Base-by-base conservation (phyloP, 2,888 invertebrate genomes). In the Rhabditoides inermis region DNA sequence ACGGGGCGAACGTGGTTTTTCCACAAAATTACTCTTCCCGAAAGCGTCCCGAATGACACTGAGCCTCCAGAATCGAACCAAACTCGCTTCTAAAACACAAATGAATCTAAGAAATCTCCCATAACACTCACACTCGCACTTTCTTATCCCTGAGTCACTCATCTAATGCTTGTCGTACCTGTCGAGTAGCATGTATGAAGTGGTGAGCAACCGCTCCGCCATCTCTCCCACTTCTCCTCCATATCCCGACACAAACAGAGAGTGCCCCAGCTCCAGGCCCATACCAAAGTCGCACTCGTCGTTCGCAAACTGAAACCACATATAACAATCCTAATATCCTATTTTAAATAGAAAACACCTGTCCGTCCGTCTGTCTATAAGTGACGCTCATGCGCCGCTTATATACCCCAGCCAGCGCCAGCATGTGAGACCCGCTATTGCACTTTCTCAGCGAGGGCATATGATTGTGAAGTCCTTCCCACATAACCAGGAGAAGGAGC, bases 251-350 rank as follows among this genome's bases (percentile, higher is more conserved):
- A 61, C 84, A 75, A 92, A 88, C 45, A 94, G 79, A 77, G 88
- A 85, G 63, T 89, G 84, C 0, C 90, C 92, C 35, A 88, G 80
- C 77, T 94, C 92, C 2, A 94, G 78, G 0, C 89, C 87, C 49
- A 89, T 90, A 2, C 66, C 94, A 79, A 90, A 92, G 77, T 94
- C 92, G 75, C 87, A 87, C 77, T 95, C 94, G 75, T 94, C 94
- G 52, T 87, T 85, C 0, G 92, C 94, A 77, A 89, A 88, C 77
- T 84, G 87, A 5, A 88, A 50, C 12, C 30, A 27, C 7, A 28
- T 20, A 27, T 26, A 23, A 32, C 32, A 12, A 32, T 32, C n/a
- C n/a, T n/a, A n/a, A n/a, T n/a, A n/a, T n/a, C n/a, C n/a, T n/a
- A n/a, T n/a, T n/a, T n/a, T n/a, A n/a, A n/a, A n/a, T n/a, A n/a